phyloP scores from a whole-genome alignment of 2,797 vertebrate genomes.

The Cephalopachus bancanus region DNA sequence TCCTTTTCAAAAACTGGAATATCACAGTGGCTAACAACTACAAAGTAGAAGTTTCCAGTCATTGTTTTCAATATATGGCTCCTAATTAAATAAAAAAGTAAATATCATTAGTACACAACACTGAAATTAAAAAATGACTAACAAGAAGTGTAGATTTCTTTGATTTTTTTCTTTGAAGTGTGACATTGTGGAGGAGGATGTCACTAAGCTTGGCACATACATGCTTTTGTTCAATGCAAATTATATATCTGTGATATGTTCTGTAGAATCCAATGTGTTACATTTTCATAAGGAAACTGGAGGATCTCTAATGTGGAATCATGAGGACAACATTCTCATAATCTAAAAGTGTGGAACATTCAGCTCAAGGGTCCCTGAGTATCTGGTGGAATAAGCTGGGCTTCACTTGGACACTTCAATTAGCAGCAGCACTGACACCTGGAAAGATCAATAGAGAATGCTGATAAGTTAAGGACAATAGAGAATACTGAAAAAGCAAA shows the following conservation, averaged over 20 bases:
- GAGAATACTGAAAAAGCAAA: not conserved
- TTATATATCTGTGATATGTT: not conserved
- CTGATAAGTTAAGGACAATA: not conserved
- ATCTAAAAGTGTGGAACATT: not conserved
- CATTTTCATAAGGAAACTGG: not conserved
- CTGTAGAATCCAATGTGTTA: not conserved
- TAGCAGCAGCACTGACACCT: not conserved
- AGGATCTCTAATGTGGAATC: constrained; percentile 45
- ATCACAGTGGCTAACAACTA: too few species aligned
- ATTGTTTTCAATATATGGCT: constrained; percentile 87
- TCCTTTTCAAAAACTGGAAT: constrained; percentile 81
- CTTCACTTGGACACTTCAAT: not conserved
- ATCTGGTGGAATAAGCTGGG: not conserved
- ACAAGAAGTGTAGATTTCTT: constrained; percentile 19
- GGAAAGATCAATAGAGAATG: not conserved
- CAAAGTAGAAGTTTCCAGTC: constrained; percentile 89
- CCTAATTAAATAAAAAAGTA: constrained; percentile 68
- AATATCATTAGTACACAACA: not conserved
- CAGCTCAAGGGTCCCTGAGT: not conserved
- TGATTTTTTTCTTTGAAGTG: not conserved
- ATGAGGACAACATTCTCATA: not conserved
- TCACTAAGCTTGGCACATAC: not conserved
- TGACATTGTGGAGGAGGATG: not conserved
- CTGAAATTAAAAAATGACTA: not conserved
- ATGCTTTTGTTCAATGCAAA: not conserved